Percentiles rank a stretch among this genome's conserved stretches.
These are phyloP conservation scores for Eristalinus sepulchralis DNA, from an alignment of 2,888 invertebrate genomes.

Conservation along the genomic window DNA sequence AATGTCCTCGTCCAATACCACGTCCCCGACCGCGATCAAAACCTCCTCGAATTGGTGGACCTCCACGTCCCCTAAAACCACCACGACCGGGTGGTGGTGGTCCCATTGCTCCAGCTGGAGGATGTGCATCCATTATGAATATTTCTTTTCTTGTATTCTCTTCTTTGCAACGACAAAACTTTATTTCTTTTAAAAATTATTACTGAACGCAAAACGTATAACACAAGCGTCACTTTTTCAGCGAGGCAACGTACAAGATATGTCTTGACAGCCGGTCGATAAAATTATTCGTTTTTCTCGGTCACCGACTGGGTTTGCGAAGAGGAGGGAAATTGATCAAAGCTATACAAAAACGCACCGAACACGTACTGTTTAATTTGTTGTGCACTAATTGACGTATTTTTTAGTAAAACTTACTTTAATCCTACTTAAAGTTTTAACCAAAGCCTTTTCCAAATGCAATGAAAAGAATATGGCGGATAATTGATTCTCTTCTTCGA, in stretches of 20 bases:
- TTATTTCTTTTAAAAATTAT: background rate
- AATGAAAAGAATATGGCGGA: slow-evolving; percentile 61
- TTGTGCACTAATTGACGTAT: background rate
- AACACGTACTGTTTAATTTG: background rate
- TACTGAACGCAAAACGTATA: background rate
- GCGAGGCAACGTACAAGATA: background rate
- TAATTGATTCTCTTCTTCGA: slow-evolving; percentile 62
- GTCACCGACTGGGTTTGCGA: background rate
- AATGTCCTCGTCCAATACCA: slow-evolving; percentile 80
- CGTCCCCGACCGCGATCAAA: slow-evolving; percentile 80
- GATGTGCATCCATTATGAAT: slow-evolving; percentile 71
- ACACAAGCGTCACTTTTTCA: background rate
- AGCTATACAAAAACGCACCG: background rate
- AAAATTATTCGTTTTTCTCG: background rate
- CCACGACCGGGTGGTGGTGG: slow-evolving; percentile 77
- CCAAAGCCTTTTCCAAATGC: slow-evolving; percentile 22
- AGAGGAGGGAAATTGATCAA: background rate
- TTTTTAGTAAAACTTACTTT: background rate
- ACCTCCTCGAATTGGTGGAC: slow-evolving; percentile 78
- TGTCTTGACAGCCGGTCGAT: background rate
- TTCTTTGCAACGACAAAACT: background rate
- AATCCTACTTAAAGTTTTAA: slow-evolving; percentile 2
- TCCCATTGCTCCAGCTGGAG: slow-evolving; percentile 73
- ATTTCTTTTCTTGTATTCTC: background rate
- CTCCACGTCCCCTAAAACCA: slow-evolving; percentile 78